A percentile compares a stretch with the other conserved stretches of the same genome.
Conservation (phyloP, 2,113 vertebrate species). For the Gymnorhina tibicen region DNA sequence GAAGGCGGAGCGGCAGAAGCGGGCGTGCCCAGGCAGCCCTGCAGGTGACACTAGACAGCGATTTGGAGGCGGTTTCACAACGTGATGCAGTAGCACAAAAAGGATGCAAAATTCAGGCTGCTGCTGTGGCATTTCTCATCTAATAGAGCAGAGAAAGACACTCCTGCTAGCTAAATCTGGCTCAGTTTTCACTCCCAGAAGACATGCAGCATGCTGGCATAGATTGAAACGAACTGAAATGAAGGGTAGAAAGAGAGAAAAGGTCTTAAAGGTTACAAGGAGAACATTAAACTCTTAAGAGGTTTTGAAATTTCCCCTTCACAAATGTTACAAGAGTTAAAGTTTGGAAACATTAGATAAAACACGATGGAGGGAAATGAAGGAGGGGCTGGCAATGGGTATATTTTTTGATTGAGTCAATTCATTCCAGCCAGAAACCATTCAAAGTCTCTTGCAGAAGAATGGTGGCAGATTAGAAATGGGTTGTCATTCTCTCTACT, state of each 20-base stretch:
- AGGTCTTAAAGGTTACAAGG: not conserved
- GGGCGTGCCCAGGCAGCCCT: not conserved
- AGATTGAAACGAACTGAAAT: not conserved
- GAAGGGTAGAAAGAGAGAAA: not conserved
- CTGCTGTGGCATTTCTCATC: not conserved
- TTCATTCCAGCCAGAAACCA: not conserved
- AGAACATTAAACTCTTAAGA: not conserved
- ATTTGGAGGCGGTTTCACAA: not conserved
- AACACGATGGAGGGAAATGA: not conserved
- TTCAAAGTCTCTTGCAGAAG: not conserved
- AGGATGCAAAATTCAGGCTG: not conserved
- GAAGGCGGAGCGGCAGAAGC: not conserved
- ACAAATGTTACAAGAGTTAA: not conserved
- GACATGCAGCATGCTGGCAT: not conserved
- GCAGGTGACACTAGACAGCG: not conserved
- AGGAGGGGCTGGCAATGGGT: not conserved
- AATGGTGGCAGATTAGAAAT: not conserved
- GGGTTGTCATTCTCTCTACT: not conserved
- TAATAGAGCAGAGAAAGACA: not conserved
- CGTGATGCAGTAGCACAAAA: not conserved
- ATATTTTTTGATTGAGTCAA: not conserved
- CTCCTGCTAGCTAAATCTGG: not conserved
- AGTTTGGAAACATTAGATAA: constrained; percentile 9
- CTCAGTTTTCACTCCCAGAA: not conserved
- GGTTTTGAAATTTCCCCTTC: not conserved